These are phyloP conservation scores for Lepidocyrtoides sp. DNA, from an alignment of 2,888 invertebrate species.

Conservation along the genomic window DNA sequence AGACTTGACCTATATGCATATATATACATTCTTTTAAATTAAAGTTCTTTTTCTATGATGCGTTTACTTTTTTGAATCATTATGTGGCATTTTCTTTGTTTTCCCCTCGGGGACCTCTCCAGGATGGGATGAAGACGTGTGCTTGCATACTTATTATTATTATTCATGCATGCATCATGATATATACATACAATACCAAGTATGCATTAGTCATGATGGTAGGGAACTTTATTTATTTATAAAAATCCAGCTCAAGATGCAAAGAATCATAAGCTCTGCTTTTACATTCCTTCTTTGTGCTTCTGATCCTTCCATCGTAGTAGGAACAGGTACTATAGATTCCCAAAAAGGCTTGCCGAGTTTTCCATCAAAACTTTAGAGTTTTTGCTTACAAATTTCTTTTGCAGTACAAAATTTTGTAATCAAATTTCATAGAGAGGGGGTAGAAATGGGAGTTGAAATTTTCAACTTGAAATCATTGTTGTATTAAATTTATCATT, in stretches of 20 bases:
- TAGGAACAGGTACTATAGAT: no score
- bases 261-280: no score
- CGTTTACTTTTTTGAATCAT: conserved; percentile 2
- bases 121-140: conserved; percentile 1
- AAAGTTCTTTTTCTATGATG: neutral
- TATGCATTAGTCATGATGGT: neutral
- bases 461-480: neutral
- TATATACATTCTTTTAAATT: neutral
- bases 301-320: no score
- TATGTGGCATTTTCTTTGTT: conserved; percentile 39
- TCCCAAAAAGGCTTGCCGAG: no score
- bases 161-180: neutral
- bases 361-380: no score
- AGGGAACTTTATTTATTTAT: neutral
- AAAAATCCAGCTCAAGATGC: neutral
- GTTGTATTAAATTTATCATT: no score
- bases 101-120: conserved; percentile 7
- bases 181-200: no score
- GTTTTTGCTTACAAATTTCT: no score
- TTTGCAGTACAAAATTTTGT: no score
- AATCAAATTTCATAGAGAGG: no score
- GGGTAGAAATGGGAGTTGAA: no score
- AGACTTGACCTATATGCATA: neutral
- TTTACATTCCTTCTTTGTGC: no score
- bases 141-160: conserved; percentile 36